Evolutionary conservation across 2,113 vertebrate genomes (phyloP).

Genomic region (Vidua chalybeata): DNA sequence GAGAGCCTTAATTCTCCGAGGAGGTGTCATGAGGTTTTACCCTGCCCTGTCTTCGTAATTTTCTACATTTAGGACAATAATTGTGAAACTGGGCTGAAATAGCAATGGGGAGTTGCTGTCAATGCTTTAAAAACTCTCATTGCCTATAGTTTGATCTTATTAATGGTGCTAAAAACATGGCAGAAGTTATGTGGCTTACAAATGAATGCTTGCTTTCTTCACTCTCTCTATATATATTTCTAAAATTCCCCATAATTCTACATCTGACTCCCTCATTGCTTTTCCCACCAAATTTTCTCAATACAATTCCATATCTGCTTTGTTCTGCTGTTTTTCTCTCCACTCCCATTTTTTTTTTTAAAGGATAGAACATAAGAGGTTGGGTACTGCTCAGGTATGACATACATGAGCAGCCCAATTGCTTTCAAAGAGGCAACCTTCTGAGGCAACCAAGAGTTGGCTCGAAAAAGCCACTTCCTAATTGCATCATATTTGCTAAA

Average conservation of each 20-base stretch:
- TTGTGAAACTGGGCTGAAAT: not conserved
- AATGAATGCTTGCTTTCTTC: not conserved
- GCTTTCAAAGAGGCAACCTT: constrained; percentile 7
- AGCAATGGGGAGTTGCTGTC: not conserved
- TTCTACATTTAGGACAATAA: not conserved
- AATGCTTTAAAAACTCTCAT: not conserved
- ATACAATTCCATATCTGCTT: not conserved
- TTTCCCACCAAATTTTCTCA: not conserved
- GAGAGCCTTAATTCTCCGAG: not conserved
- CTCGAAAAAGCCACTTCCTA: constrained; percentile 6
- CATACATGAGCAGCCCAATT: not conserved
- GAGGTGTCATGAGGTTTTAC: not conserved
- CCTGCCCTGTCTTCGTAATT: not conserved
- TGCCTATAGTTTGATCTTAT: not conserved
- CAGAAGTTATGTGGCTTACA: not conserved
- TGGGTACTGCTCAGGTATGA: not conserved
- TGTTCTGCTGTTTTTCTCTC: not conserved
- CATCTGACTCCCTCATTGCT: not conserved
- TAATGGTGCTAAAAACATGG: not conserved
- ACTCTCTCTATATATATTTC: not conserved
- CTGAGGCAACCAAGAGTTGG: constrained; percentile 28
- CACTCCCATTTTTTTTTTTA: not conserved
- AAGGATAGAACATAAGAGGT: not conserved
- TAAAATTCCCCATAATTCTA: not conserved
- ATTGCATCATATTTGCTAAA: constrained; percentile 48